Base-by-base conservation (phyloP, 2,797 vertebrate genomes). In the Crocodylus rhombifer region DNA sequence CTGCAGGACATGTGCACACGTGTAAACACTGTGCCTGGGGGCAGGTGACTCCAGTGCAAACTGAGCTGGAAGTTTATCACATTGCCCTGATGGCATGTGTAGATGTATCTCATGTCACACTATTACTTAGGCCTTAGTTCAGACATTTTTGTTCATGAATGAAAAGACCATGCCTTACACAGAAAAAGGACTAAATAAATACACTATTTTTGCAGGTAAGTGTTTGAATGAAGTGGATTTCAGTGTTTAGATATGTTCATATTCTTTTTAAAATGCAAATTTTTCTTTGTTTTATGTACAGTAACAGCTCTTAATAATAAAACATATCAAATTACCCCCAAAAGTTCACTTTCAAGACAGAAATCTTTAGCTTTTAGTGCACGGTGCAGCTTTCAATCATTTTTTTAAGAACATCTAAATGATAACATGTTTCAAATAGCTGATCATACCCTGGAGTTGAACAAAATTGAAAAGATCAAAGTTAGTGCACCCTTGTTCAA, bases 391-490 rank as follows among this genome's bases (percentile, higher is more conserved):
- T 96, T 95, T 95, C 62, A 73, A 51, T 21, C 17, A 28, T 55
- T 26, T 61, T 55, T 36, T 80, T 63, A 62, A 77, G 91, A 89
- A 78, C 15, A 64, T 93, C 89, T 97, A 96, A 95, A 96, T 91
- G 93, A 79, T 95, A 94, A 95, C 94, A 81, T 77, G 89, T 95
- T 96, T 92, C 84, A 97, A 97, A 86, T 89, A 92, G 77, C 77
- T 95, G 77, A 74, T 95, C 88, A 90, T 97, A 97, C 94, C 95
- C 90, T 95, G 81, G 92, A 97, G 82, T 92, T 93, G 95, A 96
- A 96, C 91, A 96, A 95, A 97, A 96, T 76, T 94, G 96, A 97
- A 97, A 94, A 96, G 94, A 97, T 96, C 91, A 90, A 96, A 95
- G 95, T 96, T 94, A 96, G 82, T 64, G 85, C 88, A 87, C 91